Evolutionary conservation across 2,888 invertebrate species (phyloP), one percentile per base, ranked within the genome.

Genomic region (Biston betularia): DNA sequence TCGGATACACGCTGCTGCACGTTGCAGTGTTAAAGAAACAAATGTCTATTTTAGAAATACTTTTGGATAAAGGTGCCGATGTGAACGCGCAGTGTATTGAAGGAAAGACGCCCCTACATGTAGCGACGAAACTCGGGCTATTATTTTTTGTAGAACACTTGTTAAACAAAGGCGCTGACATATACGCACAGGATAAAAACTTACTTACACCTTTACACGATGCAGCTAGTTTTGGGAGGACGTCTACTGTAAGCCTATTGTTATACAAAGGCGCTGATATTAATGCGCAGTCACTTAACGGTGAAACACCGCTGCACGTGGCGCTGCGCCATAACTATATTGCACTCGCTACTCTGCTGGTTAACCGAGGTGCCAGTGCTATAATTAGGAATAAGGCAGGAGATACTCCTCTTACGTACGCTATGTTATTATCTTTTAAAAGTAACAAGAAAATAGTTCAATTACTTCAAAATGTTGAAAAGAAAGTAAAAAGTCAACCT

Each of bases 141-240:
- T 40, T 8, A 12, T 24, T 24, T 40, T 11, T 42, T 10, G 40
- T 40, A 4, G 15, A 15, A 9, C 10, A 40, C 5, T 15, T 54
- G 40, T 10, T 54, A 8, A 14, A 35, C n/a, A 52, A 52, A 52
- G 52, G 52, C 35, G 52, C 52, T 35, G 35, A 52, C 7, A 8
- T 35, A 7, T 35, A 52, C 35, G 35, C 14, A 8, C 52, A 35
- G 9, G 14, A n/a, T 9, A 35, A 0, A 9, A 35, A 52, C 34
- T n/a, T n/a, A 52, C 4, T 11, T 2, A 49, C 49, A 0, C 49
- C 49, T 6, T 12, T 52, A 9, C 35, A 52, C 14, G 14, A 35
- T 7, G 52, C 52, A 8, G 35, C 35, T 2, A 12, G 11, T n/a
- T 52, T 3, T n/a, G 35, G 35, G 0, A n/a, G 35, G 7, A 52